Conservation (phyloP, 1,140 invertebrate genomes). For the Ptiloglossa arizonensis region DNA sequence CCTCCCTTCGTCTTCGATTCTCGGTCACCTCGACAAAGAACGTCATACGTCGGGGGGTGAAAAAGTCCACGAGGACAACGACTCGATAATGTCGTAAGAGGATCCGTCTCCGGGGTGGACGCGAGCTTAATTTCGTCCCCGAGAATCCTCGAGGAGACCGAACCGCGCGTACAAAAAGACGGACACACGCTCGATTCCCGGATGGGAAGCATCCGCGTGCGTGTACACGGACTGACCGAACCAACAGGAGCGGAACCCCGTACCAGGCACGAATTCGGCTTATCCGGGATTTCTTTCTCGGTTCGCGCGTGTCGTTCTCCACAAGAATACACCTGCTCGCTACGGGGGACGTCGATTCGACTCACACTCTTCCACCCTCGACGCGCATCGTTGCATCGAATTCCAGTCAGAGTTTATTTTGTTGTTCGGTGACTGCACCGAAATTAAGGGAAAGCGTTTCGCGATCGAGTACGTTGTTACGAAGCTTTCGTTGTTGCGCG, state of each 20-base stretch:
- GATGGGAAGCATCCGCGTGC: constrained; percentile 14
- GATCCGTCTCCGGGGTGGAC: constrained; percentile 60
- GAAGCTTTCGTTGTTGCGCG: too few relatives aligned
- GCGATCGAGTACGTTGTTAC: too few relatives aligned
- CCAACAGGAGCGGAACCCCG: constrained; percentile 8
- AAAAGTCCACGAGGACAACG: not conserved
- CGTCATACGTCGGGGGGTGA: not conserved
- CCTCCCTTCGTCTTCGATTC: too few relatives aligned
- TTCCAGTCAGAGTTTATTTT: too few relatives aligned
- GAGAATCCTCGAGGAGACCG: not conserved
- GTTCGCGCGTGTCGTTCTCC: constrained; percentile 23
- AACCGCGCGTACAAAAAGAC: constrained; percentile 10
- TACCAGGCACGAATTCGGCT: constrained; percentile 41
- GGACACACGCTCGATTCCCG: constrained; percentile 20
- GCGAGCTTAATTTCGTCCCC: constrained; percentile 65
- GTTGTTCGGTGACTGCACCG: too few relatives aligned
- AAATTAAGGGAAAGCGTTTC: too few relatives aligned
- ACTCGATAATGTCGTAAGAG: constrained; percentile 70
- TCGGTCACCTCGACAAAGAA: not conserved
- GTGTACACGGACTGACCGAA: constrained; percentile 41
- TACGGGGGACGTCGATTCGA: not conserved
- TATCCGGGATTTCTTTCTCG: constrained; percentile 61
- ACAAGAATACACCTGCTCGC: not conserved
- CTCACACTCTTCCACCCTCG: too few relatives aligned
- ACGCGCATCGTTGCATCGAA: not conserved